These are phyloP conservation scores for Dryococelus australis DNA, from an alignment of 2,888 invertebrate genomes.

Conservation along the genomic window DNA sequence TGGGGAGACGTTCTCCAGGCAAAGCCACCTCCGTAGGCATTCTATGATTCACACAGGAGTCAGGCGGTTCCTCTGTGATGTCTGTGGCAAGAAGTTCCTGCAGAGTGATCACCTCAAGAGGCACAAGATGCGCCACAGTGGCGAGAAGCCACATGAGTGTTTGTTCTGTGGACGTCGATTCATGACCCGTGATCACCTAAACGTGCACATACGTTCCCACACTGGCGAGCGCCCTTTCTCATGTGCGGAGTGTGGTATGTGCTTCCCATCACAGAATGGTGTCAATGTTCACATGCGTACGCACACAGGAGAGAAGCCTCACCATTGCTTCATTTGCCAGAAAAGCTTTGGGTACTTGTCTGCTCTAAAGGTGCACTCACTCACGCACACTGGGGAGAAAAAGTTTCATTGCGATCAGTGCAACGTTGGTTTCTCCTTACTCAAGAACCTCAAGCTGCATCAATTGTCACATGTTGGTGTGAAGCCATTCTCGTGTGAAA, in stretches of 20 bases:
- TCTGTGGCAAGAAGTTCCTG: constrained; percentile 16
- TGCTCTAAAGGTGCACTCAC: background rate
- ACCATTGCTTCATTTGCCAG: background rate
- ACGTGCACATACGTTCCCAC: background rate
- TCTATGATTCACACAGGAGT: background rate
- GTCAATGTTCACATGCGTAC: constrained; percentile 19
- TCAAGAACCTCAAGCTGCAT: constrained; percentile 6
- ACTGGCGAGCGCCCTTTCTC: constrained; percentile 6
- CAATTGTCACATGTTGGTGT: background rate
- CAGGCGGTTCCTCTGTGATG: constrained; percentile 11
- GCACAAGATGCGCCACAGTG: constrained; percentile 11
- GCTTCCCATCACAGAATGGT: background rate
- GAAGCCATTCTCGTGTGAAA: constrained; percentile 17
- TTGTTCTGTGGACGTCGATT: background rate
- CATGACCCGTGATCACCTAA: background rate
- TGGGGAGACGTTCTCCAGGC: background rate
- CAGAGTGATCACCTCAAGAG: constrained; percentile 24
- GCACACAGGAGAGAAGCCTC: constrained; percentile 17
- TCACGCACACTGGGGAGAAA: constrained; percentile 7
- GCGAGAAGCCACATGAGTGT: constrained; percentile 4
- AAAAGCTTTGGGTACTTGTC: background rate
- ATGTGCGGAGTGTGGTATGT: background rate
- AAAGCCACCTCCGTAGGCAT: background rate
- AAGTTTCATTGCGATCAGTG: background rate
- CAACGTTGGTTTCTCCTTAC: background rate